Evolutionary conservation across 2,888 invertebrate genomes (phyloP).

Genomic region (Polyommatus iphigenia): DNA sequence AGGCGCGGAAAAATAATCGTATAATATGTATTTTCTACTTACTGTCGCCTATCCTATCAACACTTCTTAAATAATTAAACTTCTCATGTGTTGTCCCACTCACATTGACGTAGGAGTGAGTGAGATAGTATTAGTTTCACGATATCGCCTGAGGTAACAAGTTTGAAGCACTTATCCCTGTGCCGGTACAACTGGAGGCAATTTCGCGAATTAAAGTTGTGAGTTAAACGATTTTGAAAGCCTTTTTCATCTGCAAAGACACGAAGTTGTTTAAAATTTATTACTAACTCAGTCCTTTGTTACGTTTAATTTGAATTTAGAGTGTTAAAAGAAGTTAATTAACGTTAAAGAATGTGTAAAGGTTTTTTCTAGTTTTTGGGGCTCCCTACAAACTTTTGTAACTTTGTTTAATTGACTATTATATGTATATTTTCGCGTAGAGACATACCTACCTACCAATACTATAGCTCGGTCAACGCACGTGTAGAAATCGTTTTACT

Average conservation of each 20-base stretch:
- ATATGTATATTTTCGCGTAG: neutral
- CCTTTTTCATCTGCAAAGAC: neutral
- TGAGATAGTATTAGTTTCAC: neutral
- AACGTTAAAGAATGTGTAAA: neutral
- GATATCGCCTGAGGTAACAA: neutral
- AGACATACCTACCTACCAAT: neutral
- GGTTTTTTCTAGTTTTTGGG: neutral
- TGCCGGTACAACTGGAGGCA: slow-evolving; percentile 6
- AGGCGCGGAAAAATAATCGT: neutral
- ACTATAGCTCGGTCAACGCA: too few species aligned
- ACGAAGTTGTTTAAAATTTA: neutral
- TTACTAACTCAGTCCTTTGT: neutral
- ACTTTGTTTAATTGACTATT: neutral
- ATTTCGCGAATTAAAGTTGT: slow-evolving; percentile 18
- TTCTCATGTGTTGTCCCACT: neutral
- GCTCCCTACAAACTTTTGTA: neutral
- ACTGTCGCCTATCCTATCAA: neutral
- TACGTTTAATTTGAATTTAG: slow-evolving; percentile 8
- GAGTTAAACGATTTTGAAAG: slow-evolving; percentile 10
- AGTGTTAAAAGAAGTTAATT: neutral
- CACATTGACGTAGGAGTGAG: neutral
- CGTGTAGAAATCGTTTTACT: too few species aligned
- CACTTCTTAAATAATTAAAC: neutral
- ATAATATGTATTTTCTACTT: neutral
- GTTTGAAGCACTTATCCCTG: slow-evolving; percentile 10